phyloP scores from a whole-genome alignment of 2,113 vertebrate genomes.

The Gambusia holbrooki region DNA sequence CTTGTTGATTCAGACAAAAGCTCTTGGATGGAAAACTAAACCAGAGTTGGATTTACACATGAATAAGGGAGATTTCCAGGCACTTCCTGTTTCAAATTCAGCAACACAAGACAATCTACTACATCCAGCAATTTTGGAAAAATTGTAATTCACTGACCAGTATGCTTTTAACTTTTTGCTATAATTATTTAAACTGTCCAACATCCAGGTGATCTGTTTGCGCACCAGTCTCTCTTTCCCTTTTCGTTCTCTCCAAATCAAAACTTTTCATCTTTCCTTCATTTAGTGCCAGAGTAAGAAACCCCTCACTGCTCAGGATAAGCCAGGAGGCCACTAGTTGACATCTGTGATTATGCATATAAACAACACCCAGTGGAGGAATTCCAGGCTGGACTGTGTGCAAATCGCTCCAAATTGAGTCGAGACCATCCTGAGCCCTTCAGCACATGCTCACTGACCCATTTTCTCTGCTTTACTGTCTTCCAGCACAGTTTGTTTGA shows the following conservation, averaged over 20 bases:
- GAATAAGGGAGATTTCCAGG: too few relatives aligned
- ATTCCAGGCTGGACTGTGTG: conserved; percentile 60
- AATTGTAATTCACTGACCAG: too few relatives aligned
- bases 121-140: too few relatives aligned
- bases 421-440: conserved; percentile 28
- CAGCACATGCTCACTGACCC: conserved; percentile 61
- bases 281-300: conserved; percentile 49
- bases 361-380: conserved; percentile 30
- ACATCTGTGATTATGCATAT: conserved; percentile 20
- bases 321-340: conserved; percentile 22
- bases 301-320: conserved; percentile 31
- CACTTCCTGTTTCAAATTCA: too few relatives aligned
- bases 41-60: too few relatives aligned
- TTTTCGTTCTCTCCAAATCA: conserved; percentile 6
- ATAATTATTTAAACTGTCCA: too few relatives aligned
- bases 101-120: too few relatives aligned
- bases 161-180: too few relatives aligned
- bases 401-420: conserved; percentile 33
- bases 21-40: too few relatives aligned
- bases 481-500: conserved; percentile 71
- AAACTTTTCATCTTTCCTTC: conserved; percentile 35
- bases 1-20: too few relatives aligned
- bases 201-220: too few relatives aligned
- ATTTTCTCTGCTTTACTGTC: conserved; percentile 33
- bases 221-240: background rate